Conservation (phyloP, 2,888 invertebrate genomes). For the Pterostichus niger region DNA sequence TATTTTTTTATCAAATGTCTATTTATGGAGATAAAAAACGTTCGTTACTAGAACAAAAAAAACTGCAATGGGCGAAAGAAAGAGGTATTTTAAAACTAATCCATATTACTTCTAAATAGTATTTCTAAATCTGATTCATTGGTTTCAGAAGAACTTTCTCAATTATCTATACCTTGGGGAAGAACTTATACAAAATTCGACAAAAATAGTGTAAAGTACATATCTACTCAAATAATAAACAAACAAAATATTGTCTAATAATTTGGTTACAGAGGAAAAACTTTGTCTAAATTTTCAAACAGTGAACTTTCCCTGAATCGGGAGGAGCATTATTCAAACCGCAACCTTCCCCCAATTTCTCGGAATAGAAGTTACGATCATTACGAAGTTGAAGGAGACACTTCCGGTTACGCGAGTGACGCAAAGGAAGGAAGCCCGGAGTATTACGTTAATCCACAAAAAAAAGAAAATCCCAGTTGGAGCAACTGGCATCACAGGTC, state of each 20-base stretch:
- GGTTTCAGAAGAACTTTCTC: conserved; percentile 89
- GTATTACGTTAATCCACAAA: conserved; percentile 68
- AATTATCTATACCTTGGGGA: conserved; percentile 89
- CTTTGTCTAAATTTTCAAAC: conserved; percentile 61
- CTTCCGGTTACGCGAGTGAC: conserved; percentile 92
- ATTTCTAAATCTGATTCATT: conserved; percentile 40
- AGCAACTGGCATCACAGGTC: conserved; percentile 71
- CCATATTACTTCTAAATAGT: neutral
- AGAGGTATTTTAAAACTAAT: conserved; percentile 82
- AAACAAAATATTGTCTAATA: conserved; percentile 21
- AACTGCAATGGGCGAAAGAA: conserved; percentile 95
- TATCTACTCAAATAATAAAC: neutral
- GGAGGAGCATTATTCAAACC: conserved; percentile 63
- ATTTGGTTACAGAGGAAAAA: conserved; percentile 39
- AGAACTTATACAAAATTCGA: conserved; percentile 64
- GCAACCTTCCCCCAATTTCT: conserved; percentile 68
- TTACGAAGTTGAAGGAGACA: conserved; percentile 83
- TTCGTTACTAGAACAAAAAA: conserved; percentile 91
- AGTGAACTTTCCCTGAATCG: conserved; percentile 62
- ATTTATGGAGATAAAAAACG: conserved; percentile 71
- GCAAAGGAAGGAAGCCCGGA: conserved; percentile 78
- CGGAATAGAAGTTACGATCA: conserved; percentile 75
- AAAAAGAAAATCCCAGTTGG: conserved; percentile 62
- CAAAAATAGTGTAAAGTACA: conserved; percentile 71
- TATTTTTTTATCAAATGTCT: conserved; percentile 71